Evolutionary conservation across 2,113 vertebrate genomes (phyloP), one percentile per base, ranked within the genome.

Genomic region (Elgaria multicarinata): DNA sequence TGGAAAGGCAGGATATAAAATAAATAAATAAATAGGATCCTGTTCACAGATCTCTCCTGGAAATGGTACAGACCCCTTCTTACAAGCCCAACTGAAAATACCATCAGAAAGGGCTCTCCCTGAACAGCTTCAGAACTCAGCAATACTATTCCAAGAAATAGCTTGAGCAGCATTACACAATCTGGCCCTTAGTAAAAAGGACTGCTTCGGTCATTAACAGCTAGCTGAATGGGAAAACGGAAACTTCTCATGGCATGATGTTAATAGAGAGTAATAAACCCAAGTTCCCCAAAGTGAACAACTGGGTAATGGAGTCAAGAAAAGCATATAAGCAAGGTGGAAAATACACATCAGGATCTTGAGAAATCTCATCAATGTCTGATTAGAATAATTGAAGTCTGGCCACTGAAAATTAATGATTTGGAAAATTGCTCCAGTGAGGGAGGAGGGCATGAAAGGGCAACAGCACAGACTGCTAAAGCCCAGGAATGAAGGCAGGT

Each of bases 351-450:
- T 92, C 88, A 94, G 92, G 84, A 91, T 96, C 90, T 91, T 92
- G 93, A 95, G 92, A 94, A 96, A 95, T 95, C 94, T 95, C 95
- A 96, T 96, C 95, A 95, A 94, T 96, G 94, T 93, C 91, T 95
- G 94, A 94, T 96, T 96, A 96, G 94, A 94, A 94, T 96, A 96
- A 96, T 95, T 96, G 95, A 95, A 96, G 93, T 92, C 90, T 94
- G 91, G 92, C 93, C 93, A 94, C 90, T 96, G 95, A 95, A 96
- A 96, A 96, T 95, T 95, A 96, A 96, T 96, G 95, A 95, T 95
- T 94, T 9, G n/a, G 93, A 96, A 96, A 96, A 96, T 95, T 96
- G 91, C 91, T 95, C 90, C 92, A 93, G 94, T 62, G 58, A 92
- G 64, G 92, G 93, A 91, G 94, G 72, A 36, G 31, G 72, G 20